Conservation (phyloP, 1,140 invertebrate species). For the Lerema accius region DNA sequence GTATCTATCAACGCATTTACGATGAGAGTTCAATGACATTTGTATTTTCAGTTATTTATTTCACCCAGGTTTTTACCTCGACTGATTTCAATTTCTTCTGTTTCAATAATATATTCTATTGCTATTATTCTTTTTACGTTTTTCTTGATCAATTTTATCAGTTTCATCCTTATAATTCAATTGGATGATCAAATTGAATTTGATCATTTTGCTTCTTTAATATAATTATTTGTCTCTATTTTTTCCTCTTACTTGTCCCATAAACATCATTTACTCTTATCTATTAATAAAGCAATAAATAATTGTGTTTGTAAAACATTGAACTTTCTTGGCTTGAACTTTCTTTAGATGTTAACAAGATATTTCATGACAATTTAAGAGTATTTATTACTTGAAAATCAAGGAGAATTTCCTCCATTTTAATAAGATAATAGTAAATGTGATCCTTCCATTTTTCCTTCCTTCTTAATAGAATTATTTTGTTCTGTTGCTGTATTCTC, state of each 20-base stretch:
- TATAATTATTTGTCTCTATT: no score
- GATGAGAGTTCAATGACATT: not conserved
- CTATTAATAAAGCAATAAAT: no score
- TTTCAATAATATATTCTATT: not conserved
- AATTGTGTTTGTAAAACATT: no score
- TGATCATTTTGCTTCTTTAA: no score
- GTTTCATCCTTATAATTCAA: not conserved
- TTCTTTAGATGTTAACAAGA: no score
- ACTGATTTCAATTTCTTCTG: not conserved
- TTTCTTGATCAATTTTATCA: not conserved
- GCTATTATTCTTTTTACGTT: not conserved
- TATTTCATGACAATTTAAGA: no score
- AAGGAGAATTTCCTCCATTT: no score
- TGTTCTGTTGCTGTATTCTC: slow-evolving; percentile 30
- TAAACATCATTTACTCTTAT: no score
- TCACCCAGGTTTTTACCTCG: not conserved
- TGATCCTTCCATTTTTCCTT: slow-evolving; percentile 1
- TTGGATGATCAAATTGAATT: not conserved
- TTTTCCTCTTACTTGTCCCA: no score
- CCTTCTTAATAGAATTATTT: slow-evolving; percentile 1
- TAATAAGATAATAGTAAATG: no score
- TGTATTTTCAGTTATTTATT: not conserved
- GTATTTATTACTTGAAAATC: no score
- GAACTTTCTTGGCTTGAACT: no score
- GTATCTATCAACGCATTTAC: slow-evolving; percentile 6